Base-by-base conservation (phyloP, 1,140 invertebrate species). In the Musca domestica region DNA sequence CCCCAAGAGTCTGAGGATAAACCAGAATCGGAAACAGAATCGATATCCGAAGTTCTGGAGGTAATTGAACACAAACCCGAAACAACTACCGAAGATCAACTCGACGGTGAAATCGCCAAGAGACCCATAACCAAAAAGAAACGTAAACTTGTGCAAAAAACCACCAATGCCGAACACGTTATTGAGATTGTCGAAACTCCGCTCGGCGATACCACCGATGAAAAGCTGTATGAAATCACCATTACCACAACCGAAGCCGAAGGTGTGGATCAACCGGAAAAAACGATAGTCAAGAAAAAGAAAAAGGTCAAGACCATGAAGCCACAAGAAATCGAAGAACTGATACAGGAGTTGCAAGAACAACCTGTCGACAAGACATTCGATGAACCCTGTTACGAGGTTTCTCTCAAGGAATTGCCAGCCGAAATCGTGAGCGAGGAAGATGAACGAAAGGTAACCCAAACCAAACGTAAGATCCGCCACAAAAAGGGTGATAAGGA, bases 41-140 rank as follows among this genome's bases (percentile, higher is more conserved):
- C 19, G 12, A 52, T 67, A 23, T 14, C 71, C 23, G 66, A 72
- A 69, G 71, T 72, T 41, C 67, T 72, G 0, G 49, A 78, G 25
- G 47, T 75, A 1, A 34, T 74, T 64, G 77, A 78, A 71, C 6
- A 73, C 14, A 70, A 73, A 22, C 41, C 72, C 3, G 70, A 77
- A 67, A 64, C 66, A 7, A 65, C 48, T 10, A 25, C 19, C 41
- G 20, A 22, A 49, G 23, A 71, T 20, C 23, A 30, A 10, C 64
- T 2, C 9, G 56, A 63, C n/a, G 69, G 74, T 7, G 71, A 71
- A 68, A 30, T 70, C 51, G 51, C 64, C 15, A 72, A 76, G 46
- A 82, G 82, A 68, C 76, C 75, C 54, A 71, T 73, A 54, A 80
- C 74, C 7, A 81, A 76, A 54, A 83, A 80, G 65, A 84, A 83